Evolutionary conservation across 2,113 vertebrate species (phyloP), one percentile per base, ranked within the genome.

Genomic region (Nyctereutes procyonoides): DNA sequence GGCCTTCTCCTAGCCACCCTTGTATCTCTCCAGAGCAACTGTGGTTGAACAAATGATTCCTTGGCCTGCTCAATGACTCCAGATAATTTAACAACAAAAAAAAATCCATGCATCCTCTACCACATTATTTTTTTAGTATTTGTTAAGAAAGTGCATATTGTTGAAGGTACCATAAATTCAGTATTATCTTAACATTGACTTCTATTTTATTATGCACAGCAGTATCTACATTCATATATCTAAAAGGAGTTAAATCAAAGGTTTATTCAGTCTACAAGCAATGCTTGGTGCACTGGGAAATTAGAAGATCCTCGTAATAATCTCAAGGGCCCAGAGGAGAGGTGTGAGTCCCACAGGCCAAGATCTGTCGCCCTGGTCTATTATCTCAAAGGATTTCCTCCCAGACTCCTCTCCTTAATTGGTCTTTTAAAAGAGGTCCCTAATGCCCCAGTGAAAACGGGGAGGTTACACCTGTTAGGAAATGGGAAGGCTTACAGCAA

Each of bases 121-220:
- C 38, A 48, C 5, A 93, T 93, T 84, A 88, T 69, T 92, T 22
- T 74, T 56, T 79, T 67, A 83, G 51, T 58, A 81, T 67, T 76
- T 62, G 4, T 32, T 63, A 53, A 82, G 43, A 83, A 65, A 91
- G 90, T 35, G 38, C 4, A 81, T 58, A 63, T 22, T 30, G 10
- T 35, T 85, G 26, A 88, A 93, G 67, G 65, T 82, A 71, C 74
- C 74, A 83, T 60, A 48, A 89, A 90, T 69, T 88, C 62, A 32
- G 51, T 22, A 71, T 88, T 67, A 55, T 85, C 60, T 93, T 93
- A 24, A 97, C 69, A 83, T 87, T 83, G 83, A 32, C 13, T n/a
- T 63, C 24, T 16, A 48, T 58, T 86, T 92, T 82, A 93, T 74
- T 92, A 71, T 85, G n/a, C 60, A 30, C 26, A 51, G 48, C 28